Evolutionary conservation across 2,113 vertebrate species (phyloP).

Genomic region (Eulemur macaco): DNA sequence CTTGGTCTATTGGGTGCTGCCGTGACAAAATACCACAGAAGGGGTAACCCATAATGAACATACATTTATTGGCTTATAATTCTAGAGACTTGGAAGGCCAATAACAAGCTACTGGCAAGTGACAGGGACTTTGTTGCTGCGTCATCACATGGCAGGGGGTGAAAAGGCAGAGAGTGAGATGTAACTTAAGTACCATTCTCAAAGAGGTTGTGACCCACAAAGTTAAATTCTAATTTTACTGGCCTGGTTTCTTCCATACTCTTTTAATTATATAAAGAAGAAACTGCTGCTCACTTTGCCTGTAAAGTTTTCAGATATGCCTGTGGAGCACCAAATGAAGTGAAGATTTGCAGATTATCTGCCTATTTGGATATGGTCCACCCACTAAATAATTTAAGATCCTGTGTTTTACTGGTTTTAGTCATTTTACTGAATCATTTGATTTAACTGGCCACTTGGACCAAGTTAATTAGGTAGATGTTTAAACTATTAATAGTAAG

Average conservation of each 20-base stretch:
- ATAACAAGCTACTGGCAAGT: background rate
- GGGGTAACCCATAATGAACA: background rate
- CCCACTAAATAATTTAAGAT: background rate
- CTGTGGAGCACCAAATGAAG: conserved; percentile 23
- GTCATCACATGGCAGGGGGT: background rate
- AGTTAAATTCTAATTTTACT: conserved; percentile 42
- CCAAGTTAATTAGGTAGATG: background rate
- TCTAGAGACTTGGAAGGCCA: background rate
- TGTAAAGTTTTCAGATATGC: background rate
- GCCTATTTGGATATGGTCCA: background rate
- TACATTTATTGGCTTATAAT: background rate
- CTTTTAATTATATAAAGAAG: background rate
- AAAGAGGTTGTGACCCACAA: background rate
- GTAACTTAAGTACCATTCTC: background rate
- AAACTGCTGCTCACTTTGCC: background rate
- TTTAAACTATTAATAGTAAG: background rate
- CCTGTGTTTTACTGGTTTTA: background rate
- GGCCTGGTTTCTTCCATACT: background rate
- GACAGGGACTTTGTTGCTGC: background rate
- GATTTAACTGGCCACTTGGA: background rate
- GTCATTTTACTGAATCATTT: background rate
- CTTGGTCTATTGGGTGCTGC: background rate
- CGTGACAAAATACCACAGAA: background rate
- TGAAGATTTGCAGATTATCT: background rate
- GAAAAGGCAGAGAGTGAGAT: background rate